These are phyloP conservation scores for Corynorhinus townsendii DNA, from an alignment of 2,113 vertebrate genomes.

Conservation along the genomic window DNA sequence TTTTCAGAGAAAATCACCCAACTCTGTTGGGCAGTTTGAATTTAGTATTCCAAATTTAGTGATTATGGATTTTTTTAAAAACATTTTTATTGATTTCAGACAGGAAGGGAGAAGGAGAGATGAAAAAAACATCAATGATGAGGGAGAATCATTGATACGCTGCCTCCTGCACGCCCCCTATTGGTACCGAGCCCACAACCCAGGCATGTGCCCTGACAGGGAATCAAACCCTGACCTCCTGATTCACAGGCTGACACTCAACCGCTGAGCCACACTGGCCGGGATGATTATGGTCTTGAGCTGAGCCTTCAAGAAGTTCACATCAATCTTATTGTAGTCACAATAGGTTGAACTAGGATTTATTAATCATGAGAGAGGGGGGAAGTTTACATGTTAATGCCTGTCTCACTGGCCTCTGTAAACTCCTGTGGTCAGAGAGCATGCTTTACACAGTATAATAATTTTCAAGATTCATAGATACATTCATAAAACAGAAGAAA, in stretches of 20 bases:
- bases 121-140: no score
- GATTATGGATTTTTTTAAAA: background rate
- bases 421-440: fast-evolving
- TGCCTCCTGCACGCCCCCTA: no score
- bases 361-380: background rate
- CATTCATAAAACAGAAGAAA: background rate
- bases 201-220: no score
- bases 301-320: background rate
- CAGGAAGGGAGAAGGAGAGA: no score
- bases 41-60: background rate
- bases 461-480: background rate
- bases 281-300: no score
- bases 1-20: background rate
- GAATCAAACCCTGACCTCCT: no score
- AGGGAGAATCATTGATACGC: no score
- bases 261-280: no score
- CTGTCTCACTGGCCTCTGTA: background rate
- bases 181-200: no score
- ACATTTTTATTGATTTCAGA: no score
- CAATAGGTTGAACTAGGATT: background rate
- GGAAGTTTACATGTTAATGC: background rate
- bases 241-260: no score
- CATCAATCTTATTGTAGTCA: background rate
- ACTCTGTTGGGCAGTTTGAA: background rate
- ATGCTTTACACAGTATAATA: background rate